A percentile compares a stretch with the other conserved stretches of the same genome.
phyloP scores from a whole-genome alignment of 2,113 vertebrate genomes.

The Dromiciops gliroides region DNA sequence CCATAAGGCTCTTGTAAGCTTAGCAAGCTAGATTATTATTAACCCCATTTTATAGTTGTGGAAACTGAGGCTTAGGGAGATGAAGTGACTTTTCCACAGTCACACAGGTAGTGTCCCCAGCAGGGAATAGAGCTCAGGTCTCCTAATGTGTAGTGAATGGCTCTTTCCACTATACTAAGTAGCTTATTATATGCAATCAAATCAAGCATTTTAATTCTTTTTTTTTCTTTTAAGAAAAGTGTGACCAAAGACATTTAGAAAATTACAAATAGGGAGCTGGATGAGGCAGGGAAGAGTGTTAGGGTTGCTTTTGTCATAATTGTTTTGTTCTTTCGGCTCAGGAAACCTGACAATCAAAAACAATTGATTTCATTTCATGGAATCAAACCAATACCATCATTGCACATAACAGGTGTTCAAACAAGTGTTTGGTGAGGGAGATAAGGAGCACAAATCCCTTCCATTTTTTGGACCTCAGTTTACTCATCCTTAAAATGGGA shows the following conservation, averaged over 20 bases:
- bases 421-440: not conserved
- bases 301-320: not conserved
- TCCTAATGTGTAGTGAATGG: not conserved
- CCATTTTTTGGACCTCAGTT: not conserved
- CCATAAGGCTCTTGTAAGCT: not conserved
- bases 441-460: not conserved
- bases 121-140: not conserved
- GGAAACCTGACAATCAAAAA: not conserved
- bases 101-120: accelerated
- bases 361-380: not conserved
- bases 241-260: not conserved
- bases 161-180: not conserved
- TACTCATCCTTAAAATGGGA: accelerated
- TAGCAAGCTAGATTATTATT: not conserved
- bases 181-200: not conserved
- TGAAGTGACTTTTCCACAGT: not conserved
- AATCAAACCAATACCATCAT: not conserved
- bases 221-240: not conserved
- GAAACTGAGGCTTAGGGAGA: not conserved
- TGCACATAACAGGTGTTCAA: not conserved
- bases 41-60: not conserved
- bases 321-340: not conserved
- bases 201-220: not conserved
- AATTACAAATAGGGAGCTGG: not conserved
- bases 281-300: not conserved